These are phyloP conservation scores for Pyrocoelia pectoralis DNA, from an alignment of 2,888 invertebrate genomes.

Conservation along the genomic window DNA sequence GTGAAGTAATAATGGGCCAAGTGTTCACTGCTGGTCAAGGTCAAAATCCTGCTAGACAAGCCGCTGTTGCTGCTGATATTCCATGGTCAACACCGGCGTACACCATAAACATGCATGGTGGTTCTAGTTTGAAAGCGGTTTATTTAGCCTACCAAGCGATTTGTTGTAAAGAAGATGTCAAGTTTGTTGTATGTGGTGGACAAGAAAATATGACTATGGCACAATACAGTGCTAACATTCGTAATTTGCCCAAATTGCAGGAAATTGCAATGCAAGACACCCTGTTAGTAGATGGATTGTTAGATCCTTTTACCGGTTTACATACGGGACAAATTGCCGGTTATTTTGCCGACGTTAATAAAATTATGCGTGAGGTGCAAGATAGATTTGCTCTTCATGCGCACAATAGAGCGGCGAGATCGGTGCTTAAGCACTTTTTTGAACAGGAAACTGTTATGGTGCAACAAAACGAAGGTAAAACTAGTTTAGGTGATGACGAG, in stretches of 20 bases:
- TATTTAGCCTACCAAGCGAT: slow-evolving; percentile 74
- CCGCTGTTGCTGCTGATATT: slow-evolving; percentile 75
- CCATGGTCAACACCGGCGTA: slow-evolving; percentile 75
- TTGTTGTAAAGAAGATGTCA: slow-evolving; percentile 66
- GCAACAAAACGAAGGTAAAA: slow-evolving; percentile 41
- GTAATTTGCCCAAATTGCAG: slow-evolving; percentile 48
- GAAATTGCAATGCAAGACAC: slow-evolving; percentile 68
- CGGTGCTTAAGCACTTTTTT: slow-evolving; percentile 71
- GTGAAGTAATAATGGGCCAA: slow-evolving; percentile 85
- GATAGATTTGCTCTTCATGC: slow-evolving; percentile 74
- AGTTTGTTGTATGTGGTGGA: slow-evolving; percentile 78
- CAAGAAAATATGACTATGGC: slow-evolving; percentile 85
- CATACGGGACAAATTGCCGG: slow-evolving; percentile 89
- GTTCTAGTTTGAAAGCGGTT: slow-evolving; percentile 79
- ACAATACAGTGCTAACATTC: slow-evolving; percentile 71
- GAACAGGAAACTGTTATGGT: slow-evolving; percentile 77
- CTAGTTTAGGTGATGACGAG: slow-evolving; percentile 66
- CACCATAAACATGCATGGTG: slow-evolving; percentile 81
- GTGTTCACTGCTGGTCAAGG: slow-evolving; percentile 78
- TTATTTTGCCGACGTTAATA: slow-evolving; percentile 74
- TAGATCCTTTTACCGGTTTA: slow-evolving; percentile 75
- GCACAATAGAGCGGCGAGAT: slow-evolving; percentile 69
- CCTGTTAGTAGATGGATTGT: slow-evolving; percentile 74
- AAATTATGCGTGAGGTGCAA: slow-evolving; percentile 72
- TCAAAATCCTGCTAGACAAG: slow-evolving; percentile 84